Base-by-base conservation (phyloP, 2,113 vertebrate species). In the Maccullochella peelii region DNA sequence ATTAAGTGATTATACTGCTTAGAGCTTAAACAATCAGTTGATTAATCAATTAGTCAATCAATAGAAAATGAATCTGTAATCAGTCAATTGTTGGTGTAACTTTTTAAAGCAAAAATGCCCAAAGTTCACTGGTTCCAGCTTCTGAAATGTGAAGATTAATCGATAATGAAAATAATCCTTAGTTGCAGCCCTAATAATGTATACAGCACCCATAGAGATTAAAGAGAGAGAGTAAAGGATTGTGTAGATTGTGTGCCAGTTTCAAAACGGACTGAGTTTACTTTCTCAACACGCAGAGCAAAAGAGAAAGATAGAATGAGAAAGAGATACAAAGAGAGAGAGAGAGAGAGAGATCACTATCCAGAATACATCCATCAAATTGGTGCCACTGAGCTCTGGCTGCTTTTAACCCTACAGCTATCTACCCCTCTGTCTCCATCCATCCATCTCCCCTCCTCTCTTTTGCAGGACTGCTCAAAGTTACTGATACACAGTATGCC, bases 401-500 rank as follows among this genome's bases (percentile, higher is more conserved):
- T 91, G 85, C 79, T 89, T 91, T 93, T 91, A 88, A 90, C 90
- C 86, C 90, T 90, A 80, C 85, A 92, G 86, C 86, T 86, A 85
- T 86, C 75, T 80, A 73, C 86, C 85, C 61, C 86, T 87, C 79
- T 67, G 58, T 90, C 81, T 82, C 79, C 16, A 86, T 85, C 87
- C 79, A 80, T 92, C 83, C 83, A 91, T 83, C 81, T 69, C 79
- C 73, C 67, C 80, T 75, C 69, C 79, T 72, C 81, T 77, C 75
- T 65, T 74, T 85, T 85, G 61, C 84, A 89, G 89, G 77, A 86
- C 83, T 78, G 88, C 90, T 92, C 79, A 91, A 91, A 91, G 88
- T 94, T 91, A 94, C 91, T 86, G 89, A 88, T 85, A 90, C 86
- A 76, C 88, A 86, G 86, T 88, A 90, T 93, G 92, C 93, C 90